These are phyloP conservation scores for Zaprionus vittiger DNA, from an alignment of 1,140 invertebrate species.

Conservation along the genomic window DNA sequence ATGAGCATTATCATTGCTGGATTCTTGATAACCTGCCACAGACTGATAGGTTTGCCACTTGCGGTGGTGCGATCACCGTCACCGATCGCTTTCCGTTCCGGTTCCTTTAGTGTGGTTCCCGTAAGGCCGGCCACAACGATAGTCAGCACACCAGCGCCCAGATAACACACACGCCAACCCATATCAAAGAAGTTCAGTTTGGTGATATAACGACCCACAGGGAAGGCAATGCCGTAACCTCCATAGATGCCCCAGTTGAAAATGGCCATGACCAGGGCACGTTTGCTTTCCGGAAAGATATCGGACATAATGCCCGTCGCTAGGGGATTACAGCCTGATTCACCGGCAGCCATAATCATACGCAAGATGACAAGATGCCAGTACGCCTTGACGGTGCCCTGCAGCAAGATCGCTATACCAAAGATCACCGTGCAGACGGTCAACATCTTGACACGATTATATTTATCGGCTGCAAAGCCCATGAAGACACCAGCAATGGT, in stretches of 20 bases:
- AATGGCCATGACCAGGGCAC: slow-evolving; percentile 95
- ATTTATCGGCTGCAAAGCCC: slow-evolving; percentile 93
- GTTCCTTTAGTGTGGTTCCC: slow-evolving; percentile 91
- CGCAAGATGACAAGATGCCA: slow-evolving; percentile 95
- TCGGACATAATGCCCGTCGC: slow-evolving; percentile 94
- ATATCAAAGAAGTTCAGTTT: slow-evolving; percentile 90
- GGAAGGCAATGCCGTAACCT: slow-evolving; percentile 96
- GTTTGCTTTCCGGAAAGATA: slow-evolving; percentile 91
- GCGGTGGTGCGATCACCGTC: slow-evolving; percentile 86
- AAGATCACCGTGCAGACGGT: slow-evolving; percentile 92
- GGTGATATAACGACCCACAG: slow-evolving; percentile 94
- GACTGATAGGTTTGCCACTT: slow-evolving; percentile 85
- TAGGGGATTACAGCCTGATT: slow-evolving; percentile 95
- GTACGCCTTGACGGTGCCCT: slow-evolving; percentile 92
- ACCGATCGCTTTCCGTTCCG: slow-evolving; percentile 89
- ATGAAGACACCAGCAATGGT: slow-evolving; percentile 94
- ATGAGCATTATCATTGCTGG: slow-evolving; percentile 93
- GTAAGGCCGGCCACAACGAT: slow-evolving; percentile 90
- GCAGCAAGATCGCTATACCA: slow-evolving; percentile 92
- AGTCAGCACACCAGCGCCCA: slow-evolving; percentile 92
- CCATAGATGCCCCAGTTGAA: slow-evolving; percentile 99
- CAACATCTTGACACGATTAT: slow-evolving; percentile 90
- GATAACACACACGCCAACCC: slow-evolving; percentile 95
- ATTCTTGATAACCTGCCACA: slow-evolving; percentile 90
- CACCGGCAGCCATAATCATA: slow-evolving; percentile 94